Evolutionary conservation across 2,888 invertebrate species (phyloP).

Genomic region (Drosophila nr. fundita): DNA sequence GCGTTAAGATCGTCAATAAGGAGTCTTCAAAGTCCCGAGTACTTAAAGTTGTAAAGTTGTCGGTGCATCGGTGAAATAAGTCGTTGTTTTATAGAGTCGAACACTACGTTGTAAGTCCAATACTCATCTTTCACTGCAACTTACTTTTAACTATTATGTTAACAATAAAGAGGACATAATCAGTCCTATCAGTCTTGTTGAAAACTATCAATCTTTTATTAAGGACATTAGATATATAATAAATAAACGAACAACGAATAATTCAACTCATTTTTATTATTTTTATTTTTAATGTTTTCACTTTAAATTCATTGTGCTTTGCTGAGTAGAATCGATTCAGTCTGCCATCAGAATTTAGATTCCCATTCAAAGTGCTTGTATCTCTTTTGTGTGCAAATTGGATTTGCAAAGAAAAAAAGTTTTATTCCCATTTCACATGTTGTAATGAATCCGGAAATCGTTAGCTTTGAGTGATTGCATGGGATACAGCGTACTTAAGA

Average conservation of each 20-base stretch:
- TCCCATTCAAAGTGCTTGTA: slow-evolving; percentile 2
- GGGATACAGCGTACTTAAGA: background rate
- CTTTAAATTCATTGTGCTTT: background rate
- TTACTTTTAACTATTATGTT: background rate
- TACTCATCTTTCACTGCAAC: background rate
- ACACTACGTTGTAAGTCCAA: too few species aligned
- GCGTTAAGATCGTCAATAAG: too few species aligned
- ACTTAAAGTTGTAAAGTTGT: too few species aligned
- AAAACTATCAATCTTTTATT: background rate
- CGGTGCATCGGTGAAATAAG: too few species aligned
- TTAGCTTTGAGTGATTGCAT: slow-evolving; percentile 24
- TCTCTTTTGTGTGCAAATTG: slow-evolving; percentile 39
- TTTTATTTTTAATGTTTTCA: background rate
- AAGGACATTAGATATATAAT: background rate
- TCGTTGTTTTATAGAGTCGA: too few species aligned
- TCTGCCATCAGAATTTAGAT: slow-evolving; percentile 1
- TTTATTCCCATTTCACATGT: slow-evolving; percentile 15
- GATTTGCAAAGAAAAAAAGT: background rate
- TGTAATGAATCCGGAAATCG: slow-evolving; percentile 43
- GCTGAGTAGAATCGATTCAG: background rate
- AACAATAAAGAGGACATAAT: background rate
- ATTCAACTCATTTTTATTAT: background rate
- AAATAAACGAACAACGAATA: background rate
- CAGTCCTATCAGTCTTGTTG: background rate
- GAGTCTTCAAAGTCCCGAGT: too few species aligned